Evolutionary conservation across 2,888 invertebrate genomes (phyloP).

Genomic region (Clusia tigrina): DNA sequence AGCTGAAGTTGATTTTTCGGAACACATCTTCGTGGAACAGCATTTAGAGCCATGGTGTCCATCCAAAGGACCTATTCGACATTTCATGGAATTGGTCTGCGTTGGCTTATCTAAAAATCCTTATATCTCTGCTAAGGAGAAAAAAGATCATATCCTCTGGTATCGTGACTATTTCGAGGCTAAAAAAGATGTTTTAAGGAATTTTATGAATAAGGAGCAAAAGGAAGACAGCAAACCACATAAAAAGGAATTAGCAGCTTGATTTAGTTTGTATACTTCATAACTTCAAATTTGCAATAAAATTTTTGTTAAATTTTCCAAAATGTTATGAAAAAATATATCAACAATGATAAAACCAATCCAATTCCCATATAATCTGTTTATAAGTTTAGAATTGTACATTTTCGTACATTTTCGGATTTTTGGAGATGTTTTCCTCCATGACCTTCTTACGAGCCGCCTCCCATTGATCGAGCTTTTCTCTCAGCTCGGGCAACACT

Average conservation of each 20-base stretch:
- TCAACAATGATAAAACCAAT: too few relatives aligned
- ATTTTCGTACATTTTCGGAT: conserved; percentile 59
- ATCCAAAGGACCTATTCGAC: conserved; percentile 84
- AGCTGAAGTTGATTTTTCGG: conserved; percentile 81
- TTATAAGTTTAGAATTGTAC: conserved; percentile 44
- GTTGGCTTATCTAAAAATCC: conserved; percentile 94
- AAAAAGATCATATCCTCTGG: conserved; percentile 90
- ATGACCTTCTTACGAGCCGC: conserved; percentile 47
- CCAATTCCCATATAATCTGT: too few relatives aligned
- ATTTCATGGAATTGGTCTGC: conserved; percentile 97
- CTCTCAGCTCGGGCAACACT: conserved; percentile 43
- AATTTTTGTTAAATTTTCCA: too few relatives aligned
- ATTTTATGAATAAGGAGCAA: conserved; percentile 50
- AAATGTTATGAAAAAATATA: too few relatives aligned
- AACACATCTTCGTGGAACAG: conserved; percentile 92
- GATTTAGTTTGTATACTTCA: too few relatives aligned
- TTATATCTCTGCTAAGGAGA: conserved; percentile 86
- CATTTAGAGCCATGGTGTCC: conserved; percentile 92
- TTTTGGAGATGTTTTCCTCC: conserved; percentile 58
- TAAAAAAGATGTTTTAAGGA: conserved; percentile 75
- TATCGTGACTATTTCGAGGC: conserved; percentile 87
- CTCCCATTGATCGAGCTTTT: conserved; percentile 51
- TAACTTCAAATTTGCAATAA: too few relatives aligned
- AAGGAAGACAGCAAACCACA: too few relatives aligned
- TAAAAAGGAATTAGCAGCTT: too few relatives aligned